Evolutionary conservation across 1,140 invertebrate species (phyloP), one percentile per base, ranked within the genome.

Genomic region (Zaprionus taronus): DNA sequence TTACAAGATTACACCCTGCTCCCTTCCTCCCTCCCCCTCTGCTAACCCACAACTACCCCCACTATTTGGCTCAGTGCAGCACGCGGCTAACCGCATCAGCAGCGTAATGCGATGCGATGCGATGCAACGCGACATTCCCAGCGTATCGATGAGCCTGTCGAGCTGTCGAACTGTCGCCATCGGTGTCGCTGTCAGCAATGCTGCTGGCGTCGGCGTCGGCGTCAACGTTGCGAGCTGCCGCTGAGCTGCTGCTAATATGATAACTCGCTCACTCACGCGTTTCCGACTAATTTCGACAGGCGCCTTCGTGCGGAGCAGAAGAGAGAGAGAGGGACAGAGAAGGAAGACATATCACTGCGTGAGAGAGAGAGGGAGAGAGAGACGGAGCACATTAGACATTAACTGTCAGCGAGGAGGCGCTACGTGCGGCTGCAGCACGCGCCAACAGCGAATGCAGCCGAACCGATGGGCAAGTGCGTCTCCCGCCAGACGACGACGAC

Each of bases 381-480:
- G 44, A 36, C 20, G 34, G 51, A 28, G 31, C 66, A 57, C 67
- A 71, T 72, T 72, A 62, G 68, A 53, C 68, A 74, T 75, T 64
- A 65, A 61, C 69, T 72, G 74, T 65, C 60, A 60, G 57, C 14
- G 60, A 3, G 17, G 60, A 3, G 22, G 28, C 38, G 60, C 41
- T 34, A 55, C 71, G 57, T 57, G 67, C 49, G 55, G 5, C 53
- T 15, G 62, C 41, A 61, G 57, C 65, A 74, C 15, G 24, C 70
- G 15, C 26, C 38, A 20, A 36, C 26, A 53, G 63, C 55, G 61
- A 60, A 44, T 49, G 38, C 31, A 36, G 51, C 5, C 65, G 73
- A 34, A 67, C 76, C 83, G 73, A 92, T 92, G 91, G 91, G 91
- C 81, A 92, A 92, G 91, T 92, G 91, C 80, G 82, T 92, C 53